phyloP scores from a whole-genome alignment of 2,113 vertebrate species.

The Noturus placidus region DNA sequence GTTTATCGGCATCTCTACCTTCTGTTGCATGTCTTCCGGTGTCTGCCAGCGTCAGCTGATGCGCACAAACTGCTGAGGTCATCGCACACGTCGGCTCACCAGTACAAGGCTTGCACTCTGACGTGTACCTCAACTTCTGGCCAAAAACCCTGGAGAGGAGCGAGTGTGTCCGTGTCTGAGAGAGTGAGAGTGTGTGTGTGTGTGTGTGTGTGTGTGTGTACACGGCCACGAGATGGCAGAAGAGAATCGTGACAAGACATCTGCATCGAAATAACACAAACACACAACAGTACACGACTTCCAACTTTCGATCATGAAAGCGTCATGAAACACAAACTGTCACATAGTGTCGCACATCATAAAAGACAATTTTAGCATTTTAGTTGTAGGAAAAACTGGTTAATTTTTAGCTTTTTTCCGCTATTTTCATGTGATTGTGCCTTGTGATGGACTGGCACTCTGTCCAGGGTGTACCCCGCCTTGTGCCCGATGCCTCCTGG shows the following conservation, averaged over 20 bases:
- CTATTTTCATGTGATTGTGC: too few species aligned
- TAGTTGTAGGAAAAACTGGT: too few species aligned
- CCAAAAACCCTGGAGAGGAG: slow-evolving; percentile 41
- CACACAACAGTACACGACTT: neutral
- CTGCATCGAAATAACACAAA: neutral
- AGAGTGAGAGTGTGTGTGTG: neutral
- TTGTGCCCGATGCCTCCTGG: too few species aligned
- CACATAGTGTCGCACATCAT: too few species aligned
- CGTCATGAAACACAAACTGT: too few species aligned
- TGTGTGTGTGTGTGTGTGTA: neutral
- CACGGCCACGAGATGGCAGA: slow-evolving; percentile 53
- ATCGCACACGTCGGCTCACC: slow-evolving; percentile 74
- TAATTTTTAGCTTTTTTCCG: too few species aligned
- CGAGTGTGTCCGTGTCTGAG: neutral
- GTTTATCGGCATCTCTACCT: slow-evolving; percentile 67
- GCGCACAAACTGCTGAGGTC: slow-evolving; percentile 62
- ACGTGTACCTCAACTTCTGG: slow-evolving; percentile 73
- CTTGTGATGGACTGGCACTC: too few species aligned
- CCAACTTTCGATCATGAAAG: neutral
- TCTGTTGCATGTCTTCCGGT: slow-evolving; percentile 69
- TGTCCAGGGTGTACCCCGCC: too few species aligned
- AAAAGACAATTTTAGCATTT: too few species aligned
- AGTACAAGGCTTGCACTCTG: slow-evolving; percentile 70
- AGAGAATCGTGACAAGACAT: slow-evolving; percentile 3
- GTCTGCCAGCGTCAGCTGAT: slow-evolving; percentile 70